Base-by-base conservation (phyloP, 1,140 invertebrate genomes). In the Neelides sp. region DNA sequence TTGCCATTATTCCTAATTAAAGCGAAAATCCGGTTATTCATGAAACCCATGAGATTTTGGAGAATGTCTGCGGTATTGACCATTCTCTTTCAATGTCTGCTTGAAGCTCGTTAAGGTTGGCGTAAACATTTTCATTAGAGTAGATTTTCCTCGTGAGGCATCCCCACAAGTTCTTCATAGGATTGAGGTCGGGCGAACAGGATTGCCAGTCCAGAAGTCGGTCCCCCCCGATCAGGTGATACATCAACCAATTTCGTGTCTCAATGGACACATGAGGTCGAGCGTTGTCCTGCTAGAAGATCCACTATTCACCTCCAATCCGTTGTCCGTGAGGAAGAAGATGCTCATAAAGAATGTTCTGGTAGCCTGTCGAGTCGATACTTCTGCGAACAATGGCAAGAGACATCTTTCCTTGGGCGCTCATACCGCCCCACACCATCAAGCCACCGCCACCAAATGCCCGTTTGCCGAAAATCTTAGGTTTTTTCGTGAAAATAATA, bases 121-220 rank as follows among this genome's bases (percentile, higher is more conserved):
- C 17, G 36, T 35, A 51, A 24, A 51, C 42, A n/a, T 23, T 40
- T 27, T 48, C 48, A 39, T 54, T 37, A 13, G 34, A 17, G 28
- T 55, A 55, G 30, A 55, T 49, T 12, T 32, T 35, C 1, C 49
- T 3, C 28, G 49, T 24, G 15, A 55, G 24, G 1, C 32, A 34
- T 23, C 51, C 51, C 51, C 51, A 53, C 22, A 53, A 15, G 40
- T 53, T 53, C 24, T 53, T 46, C 28, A 53, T 47, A 1, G 45
- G 44, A 42, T 53, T 53, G n/a, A 53, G 27, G 39, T 53, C 51
- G 3, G 51, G 51, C 17, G 34, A 40, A 13, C 43, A 27, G 4
- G 44, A 20, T 42, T 36, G 41, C 43, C 43, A 39, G 3, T 35
- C 34, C 20, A 50, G 17, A 41, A 45, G n/a, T 15, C 23, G 8